Conservation (phyloP, 2,113 vertebrate genomes). For the Psophia crepitans region DNA sequence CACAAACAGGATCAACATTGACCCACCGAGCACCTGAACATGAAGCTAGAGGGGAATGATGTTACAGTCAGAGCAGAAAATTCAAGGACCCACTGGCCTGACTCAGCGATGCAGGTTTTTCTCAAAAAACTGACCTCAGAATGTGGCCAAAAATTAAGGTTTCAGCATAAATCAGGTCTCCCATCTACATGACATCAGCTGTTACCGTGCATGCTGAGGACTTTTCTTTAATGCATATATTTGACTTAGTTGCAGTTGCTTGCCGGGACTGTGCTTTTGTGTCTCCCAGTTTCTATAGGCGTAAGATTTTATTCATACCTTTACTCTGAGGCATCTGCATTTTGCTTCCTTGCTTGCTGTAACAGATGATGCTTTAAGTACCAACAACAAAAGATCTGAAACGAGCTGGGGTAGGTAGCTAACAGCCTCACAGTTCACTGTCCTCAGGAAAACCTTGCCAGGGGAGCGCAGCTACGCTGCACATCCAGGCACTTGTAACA, state of each 20-base stretch:
- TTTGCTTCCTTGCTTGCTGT: background rate
- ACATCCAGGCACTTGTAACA: background rate
- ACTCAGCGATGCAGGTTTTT: background rate
- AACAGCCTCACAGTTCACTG: background rate
- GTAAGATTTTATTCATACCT: background rate
- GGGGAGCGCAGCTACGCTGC: background rate
- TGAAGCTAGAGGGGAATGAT: background rate
- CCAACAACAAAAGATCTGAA: background rate
- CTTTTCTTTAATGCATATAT: background rate
- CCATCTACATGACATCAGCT: rapidly evolving
- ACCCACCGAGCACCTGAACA: background rate
- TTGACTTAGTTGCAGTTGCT: background rate
- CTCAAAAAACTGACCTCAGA: background rate
- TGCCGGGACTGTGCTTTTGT: background rate
- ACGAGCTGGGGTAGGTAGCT: background rate
- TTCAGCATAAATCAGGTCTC: background rate
- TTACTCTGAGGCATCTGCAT: background rate
- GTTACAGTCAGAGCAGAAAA: background rate
- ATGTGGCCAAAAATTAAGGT: background rate
- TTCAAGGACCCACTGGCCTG: background rate
- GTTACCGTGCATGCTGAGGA: background rate
- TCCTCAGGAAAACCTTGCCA: background rate
- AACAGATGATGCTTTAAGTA: background rate
- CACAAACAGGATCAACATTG: rapidly evolving
- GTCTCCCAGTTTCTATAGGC: background rate